Percentiles rank a stretch among this genome's conserved stretches.
Conservation (phyloP, 2,113 vertebrate species). For the Alligator mississippiensis region DNA sequence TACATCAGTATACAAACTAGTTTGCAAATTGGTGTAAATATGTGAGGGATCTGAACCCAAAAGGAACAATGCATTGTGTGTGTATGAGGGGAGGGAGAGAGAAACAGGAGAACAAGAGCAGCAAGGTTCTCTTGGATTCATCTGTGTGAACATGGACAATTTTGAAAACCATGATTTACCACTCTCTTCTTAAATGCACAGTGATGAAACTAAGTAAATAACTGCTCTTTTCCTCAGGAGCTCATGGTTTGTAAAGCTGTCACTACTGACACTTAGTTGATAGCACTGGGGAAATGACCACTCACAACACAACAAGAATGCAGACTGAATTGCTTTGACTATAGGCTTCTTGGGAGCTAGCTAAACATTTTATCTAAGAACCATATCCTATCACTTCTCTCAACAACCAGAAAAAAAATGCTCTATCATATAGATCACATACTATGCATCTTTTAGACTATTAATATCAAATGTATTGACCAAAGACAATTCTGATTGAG, state of each 20-base stretch:
- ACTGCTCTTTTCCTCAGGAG: conserved; percentile 33
- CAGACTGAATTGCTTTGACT: conserved; percentile 60
- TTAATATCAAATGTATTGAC: conserved; percentile 3
- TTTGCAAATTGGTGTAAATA: too few relatives aligned
- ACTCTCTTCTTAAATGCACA: not conserved
- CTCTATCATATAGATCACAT: not conserved
- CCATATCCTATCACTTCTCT: conserved; percentile 24
- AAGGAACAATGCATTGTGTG: too few relatives aligned
- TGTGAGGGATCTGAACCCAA: too few relatives aligned
- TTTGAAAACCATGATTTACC: conserved; percentile 3
- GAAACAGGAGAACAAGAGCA: not conserved
- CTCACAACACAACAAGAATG: conserved; percentile 57
- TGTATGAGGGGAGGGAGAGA: too few relatives aligned
- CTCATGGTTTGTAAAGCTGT: conserved; percentile 50
- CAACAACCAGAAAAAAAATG: conserved; percentile 43
- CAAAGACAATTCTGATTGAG: not conserved
- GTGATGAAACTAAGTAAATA: conserved; percentile 45
- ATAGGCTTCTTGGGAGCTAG: conserved; percentile 48
- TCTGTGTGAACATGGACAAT: not conserved
- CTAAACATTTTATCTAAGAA: conserved; percentile 53
- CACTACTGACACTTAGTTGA: conserved; percentile 40
- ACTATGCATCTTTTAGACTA: not conserved
- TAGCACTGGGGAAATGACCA: conserved; percentile 48
- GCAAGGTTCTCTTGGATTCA: not conserved
- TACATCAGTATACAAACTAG: too few relatives aligned